Conservation (phyloP, 2,797 vertebrate species). For the Crax fasciolata region DNA sequence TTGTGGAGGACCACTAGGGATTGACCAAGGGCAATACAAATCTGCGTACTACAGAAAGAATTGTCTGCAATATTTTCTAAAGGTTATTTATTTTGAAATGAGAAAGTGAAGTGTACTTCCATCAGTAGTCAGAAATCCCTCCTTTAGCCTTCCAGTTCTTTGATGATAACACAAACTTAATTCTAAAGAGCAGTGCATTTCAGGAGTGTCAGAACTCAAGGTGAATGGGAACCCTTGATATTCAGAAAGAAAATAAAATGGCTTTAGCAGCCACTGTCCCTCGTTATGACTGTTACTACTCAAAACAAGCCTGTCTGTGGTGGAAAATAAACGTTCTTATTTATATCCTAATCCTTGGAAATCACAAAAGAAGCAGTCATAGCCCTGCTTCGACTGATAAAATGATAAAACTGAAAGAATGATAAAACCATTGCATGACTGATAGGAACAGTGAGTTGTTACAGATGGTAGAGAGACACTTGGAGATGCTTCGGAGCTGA, state of each 20-base stretch:
- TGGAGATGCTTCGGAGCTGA: neutral
- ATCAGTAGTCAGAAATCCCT: neutral
- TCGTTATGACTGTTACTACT: neutral
- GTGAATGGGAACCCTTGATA: conserved; percentile 17
- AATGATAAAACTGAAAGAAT: neutral
- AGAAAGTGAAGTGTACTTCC: neutral
- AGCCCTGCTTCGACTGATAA: neutral
- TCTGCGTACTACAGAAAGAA: neutral
- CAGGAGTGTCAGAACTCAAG: neutral
- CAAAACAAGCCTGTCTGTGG: conserved; percentile 23
- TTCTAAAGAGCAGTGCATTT: neutral
- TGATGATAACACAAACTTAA: neutral
- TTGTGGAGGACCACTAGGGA: neutral
- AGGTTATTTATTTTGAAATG: neutral
- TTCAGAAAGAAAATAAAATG: conserved; percentile 18
- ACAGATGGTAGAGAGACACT: neutral
- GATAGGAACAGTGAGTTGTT: neutral
- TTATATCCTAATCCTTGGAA: neutral
- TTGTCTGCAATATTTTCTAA: neutral
- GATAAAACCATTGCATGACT: neutral
- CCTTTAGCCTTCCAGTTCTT: neutral
- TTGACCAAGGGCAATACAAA: neutral
- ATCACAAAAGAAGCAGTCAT: conserved; percentile 10
- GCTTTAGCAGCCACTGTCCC: conserved; percentile 8
- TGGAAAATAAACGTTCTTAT: conserved; percentile 20